Percentiles rank a stretch among this genome's conserved stretches.
These are phyloP conservation scores for Hyalella azteca DNA, from an alignment of 2,888 invertebrate species.

Conservation along the genomic window DNA sequence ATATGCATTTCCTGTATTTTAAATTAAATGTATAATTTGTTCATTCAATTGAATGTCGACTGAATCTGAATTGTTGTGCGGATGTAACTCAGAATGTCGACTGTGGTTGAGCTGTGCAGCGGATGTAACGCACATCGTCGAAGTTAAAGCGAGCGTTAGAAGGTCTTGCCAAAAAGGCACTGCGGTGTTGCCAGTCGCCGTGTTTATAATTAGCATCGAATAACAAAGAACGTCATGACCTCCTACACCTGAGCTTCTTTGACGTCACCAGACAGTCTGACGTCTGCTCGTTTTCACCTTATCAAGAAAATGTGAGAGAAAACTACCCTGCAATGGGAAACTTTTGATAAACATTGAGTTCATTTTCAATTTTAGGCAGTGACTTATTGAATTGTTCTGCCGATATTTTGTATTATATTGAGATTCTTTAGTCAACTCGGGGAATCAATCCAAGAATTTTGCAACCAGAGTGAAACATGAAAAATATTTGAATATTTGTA, in stretches of 20 bases:
- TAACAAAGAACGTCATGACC: neutral
- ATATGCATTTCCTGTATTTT: too few species aligned
- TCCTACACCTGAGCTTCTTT: neutral
- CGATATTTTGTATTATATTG: neutral
- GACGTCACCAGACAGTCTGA: neutral
- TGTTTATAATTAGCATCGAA: neutral
- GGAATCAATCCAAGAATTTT: too few species aligned
- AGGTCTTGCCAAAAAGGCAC: neutral
- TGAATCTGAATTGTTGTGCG: too few species aligned
- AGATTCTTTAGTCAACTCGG: too few species aligned
- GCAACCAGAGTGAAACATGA: too few species aligned
- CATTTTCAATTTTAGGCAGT: neutral
- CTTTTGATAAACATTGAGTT: neutral
- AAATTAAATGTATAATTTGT: too few species aligned
- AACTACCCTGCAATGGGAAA: neutral
- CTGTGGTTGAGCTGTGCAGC: neutral
- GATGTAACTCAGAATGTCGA: too few species aligned
- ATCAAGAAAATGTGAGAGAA: neutral
- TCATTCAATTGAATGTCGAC: too few species aligned
- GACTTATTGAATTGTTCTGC: neutral
- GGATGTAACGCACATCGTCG: neutral
- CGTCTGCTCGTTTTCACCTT: neutral
- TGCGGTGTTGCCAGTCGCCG: neutral
- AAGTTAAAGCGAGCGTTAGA: neutral
- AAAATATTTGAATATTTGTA: too few species aligned